A percentile compares a stretch with the other conserved stretches of the same genome.
These are phyloP conservation scores for Sebastes fasciatus DNA, from an alignment of 2,113 vertebrate species.

Conservation along the genomic window DNA sequence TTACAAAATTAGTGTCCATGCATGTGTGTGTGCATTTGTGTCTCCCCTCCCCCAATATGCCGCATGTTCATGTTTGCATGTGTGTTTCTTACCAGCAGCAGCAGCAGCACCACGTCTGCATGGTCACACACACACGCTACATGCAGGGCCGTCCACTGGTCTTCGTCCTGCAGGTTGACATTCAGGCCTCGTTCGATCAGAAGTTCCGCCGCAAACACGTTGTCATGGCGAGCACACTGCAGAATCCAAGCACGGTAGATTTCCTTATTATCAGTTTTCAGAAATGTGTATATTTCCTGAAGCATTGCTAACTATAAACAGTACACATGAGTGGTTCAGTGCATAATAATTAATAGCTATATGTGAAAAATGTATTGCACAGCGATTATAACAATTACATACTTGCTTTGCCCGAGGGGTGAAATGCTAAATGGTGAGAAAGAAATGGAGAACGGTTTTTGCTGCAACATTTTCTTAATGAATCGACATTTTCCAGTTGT, in stretches of 20 bases:
- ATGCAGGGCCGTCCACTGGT: constrained; percentile 95
- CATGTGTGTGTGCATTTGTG: background rate
- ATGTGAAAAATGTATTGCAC: constrained; percentile 14
- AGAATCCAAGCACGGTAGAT: constrained; percentile 35
- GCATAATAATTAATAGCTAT: constrained; percentile 1
- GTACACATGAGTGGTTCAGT: constrained; percentile 14
- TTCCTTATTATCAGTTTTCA: background rate
- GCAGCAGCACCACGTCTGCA: constrained; percentile 90
- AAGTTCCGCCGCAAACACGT: constrained; percentile 92
- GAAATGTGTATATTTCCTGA: background rate
- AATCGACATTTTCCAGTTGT: background rate
- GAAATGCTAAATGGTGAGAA: background rate
- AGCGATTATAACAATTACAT: background rate
- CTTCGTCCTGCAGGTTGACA: constrained; percentile 94
- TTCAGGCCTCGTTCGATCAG: constrained; percentile 92
- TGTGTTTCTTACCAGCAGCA: constrained; percentile 87
- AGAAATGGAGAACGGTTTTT: background rate
- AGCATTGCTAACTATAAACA: constrained; percentile 3
- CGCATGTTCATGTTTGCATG: background rate
- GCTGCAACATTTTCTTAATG: background rate
- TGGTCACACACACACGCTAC: constrained; percentile 93
- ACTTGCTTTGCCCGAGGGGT: background rate
- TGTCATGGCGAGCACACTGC: constrained; percentile 96
- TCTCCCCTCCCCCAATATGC: background rate
- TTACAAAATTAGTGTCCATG: background rate